A percentile compares a stretch with the other conserved stretches of the same genome.
These are phyloP conservation scores for Enteromius fasciolatus DNA, from an alignment of 2,797 vertebrate genomes.

Conservation along the genomic window DNA sequence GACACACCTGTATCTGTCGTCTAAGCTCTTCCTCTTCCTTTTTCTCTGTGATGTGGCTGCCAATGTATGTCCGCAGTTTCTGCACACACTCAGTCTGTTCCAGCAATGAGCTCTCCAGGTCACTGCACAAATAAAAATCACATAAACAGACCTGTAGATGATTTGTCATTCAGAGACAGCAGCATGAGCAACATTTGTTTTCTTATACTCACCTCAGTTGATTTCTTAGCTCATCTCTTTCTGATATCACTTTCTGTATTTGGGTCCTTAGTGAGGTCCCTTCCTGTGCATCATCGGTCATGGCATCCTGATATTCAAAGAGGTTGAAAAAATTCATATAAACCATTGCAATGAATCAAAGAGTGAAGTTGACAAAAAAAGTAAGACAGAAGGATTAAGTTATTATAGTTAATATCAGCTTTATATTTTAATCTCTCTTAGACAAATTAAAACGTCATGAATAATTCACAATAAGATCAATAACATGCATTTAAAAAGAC, in stretches of 20 bases:
- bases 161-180: conserved; percentile 30
- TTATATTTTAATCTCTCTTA: background rate
- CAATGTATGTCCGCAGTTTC: conserved; percentile 81
- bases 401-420: background rate
- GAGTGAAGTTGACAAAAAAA: background rate
- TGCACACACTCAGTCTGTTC: conserved; percentile 76
- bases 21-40: conserved; percentile 72
- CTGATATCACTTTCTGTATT: conserved; percentile 66
- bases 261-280: conserved; percentile 67
- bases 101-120: conserved; percentile 73
- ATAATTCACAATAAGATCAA: background rate
- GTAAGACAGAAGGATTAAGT: background rate
- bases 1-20: conserved; percentile 74
- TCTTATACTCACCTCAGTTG: conserved; percentile 70
- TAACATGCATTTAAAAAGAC: background rate
- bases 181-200: background rate
- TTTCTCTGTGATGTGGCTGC: conserved; percentile 73
- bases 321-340: background rate
- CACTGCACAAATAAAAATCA: conserved; percentile 63
- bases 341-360: background rate
- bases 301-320: conserved; percentile 62
- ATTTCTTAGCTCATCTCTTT: conserved; percentile 73
- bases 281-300: conserved; percentile 68
- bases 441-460: background rate
- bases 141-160: background rate